phyloP scores from a whole-genome alignment of 2,888 invertebrate species.

The Cheilosia urbana region DNA sequence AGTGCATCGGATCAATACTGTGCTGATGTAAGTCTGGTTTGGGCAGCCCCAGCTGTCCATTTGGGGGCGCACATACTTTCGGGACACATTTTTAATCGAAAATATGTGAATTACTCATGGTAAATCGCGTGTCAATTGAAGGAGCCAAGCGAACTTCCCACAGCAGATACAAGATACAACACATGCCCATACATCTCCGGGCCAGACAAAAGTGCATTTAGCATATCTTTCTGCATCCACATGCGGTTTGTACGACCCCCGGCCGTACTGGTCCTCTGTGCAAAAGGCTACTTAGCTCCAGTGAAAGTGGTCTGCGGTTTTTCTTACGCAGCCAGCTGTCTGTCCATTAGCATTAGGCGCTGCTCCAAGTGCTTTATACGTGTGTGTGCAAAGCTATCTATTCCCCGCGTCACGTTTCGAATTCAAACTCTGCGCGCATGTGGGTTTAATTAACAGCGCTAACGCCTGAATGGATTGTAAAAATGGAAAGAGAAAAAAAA shows the following conservation, averaged over 20 bases:
- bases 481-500: neutral
- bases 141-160: neutral
- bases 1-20: slow-evolving; percentile 60
- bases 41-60: slow-evolving; percentile 13
- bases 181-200: slow-evolving; percentile 7
- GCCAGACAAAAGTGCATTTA: slow-evolving; percentile 50
- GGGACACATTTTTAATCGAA: slow-evolving; percentile 31
- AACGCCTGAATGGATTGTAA: slow-evolving; percentile 40
- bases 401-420: neutral
- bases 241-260: slow-evolving; percentile 47
- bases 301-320: slow-evolving; percentile 68
- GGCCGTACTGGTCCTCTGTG: slow-evolving; percentile 23
- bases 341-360: slow-evolving; percentile 62
- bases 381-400: slow-evolving; percentile 57
- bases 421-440: slow-evolving; percentile 45
- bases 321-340: slow-evolving; percentile 53
- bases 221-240: slow-evolving; percentile 35
- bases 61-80: neutral
- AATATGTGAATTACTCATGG: slow-evolving; percentile 24
- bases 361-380: slow-evolving; percentile 1
- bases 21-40: slow-evolving; percentile 28
- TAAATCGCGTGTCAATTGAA: slow-evolving; percentile 31
- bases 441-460: slow-evolving; percentile 74
- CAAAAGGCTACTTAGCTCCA: slow-evolving; percentile 31
- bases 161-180: slow-evolving; percentile 29